These are phyloP conservation scores for Lamprotornis superbus DNA, from an alignment of 2,113 vertebrate species.

Conservation along the genomic window DNA sequence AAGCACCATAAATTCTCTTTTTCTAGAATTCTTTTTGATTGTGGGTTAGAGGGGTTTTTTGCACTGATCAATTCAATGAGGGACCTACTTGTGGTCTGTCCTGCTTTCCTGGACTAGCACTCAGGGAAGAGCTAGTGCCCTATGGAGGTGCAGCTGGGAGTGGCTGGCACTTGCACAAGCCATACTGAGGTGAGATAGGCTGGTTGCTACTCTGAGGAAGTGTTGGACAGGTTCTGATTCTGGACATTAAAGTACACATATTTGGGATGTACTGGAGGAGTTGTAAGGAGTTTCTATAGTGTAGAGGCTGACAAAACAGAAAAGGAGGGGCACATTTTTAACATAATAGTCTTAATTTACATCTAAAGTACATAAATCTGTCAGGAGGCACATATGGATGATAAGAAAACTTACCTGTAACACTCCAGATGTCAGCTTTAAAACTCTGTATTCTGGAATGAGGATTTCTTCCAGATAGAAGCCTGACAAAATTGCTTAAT, in stretches of 20 bases:
- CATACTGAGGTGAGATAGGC: not conserved
- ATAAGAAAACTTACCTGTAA: not conserved
- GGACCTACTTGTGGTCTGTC: not conserved
- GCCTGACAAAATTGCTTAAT: not conserved
- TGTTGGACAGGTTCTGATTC: not conserved
- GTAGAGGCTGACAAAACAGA: not conserved
- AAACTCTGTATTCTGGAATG: not conserved
- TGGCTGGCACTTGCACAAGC: not conserved
- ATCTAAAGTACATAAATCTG: not conserved
- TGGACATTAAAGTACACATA: not conserved
- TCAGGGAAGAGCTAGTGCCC: not conserved
- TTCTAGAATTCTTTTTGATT: not conserved
- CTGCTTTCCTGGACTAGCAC: not conserved
- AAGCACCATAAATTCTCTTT: not conserved
- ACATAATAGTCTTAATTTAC: not conserved
- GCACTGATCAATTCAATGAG: not conserved
- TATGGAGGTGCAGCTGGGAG: not conserved
- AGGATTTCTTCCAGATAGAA: not conserved
- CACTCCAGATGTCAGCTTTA: not conserved
- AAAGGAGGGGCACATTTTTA: not conserved
- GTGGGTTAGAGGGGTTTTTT: accelerated
- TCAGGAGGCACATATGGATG: not conserved
- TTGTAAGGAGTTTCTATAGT: not conserved
- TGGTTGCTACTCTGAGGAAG: not conserved
- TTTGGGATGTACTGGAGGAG: not conserved